Evolutionary conservation across 1,140 invertebrate genomes (phyloP), one percentile per base, ranked within the genome.

Genomic region (Cryptotermes secundus): DNA sequence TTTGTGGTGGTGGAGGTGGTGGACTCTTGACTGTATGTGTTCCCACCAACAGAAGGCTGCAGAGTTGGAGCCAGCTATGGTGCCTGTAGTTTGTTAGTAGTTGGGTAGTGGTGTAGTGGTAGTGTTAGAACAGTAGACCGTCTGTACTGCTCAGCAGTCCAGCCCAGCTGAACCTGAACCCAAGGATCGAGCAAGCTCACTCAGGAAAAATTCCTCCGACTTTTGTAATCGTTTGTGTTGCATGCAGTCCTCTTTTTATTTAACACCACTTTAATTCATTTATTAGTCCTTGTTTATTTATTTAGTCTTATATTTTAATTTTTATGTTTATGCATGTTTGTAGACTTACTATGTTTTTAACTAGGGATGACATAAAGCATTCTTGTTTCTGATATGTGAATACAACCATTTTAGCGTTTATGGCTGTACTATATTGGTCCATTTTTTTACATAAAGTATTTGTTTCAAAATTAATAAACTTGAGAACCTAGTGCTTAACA

Each of bases 21-120:
- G 31, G 59, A 72, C 59, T 72, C 59, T 72, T 72, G 59, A 72
- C 26, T 72, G 4, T 72, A 72, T 72, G 59, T 72, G 59, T 72
- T 72, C 59, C 59, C 59, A 72, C 26, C 31, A 72, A 72, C 59
- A 72, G 59, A 72, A n/a, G 59, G 59, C 26, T 72, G 59, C 59
- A 31, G 59, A 72, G 59, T 31, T 72, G 59, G 59, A 72, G 26
- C 59, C 59, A 72, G 59, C 59, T 72, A 72, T 26, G 59, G 59
- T 72, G 59, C 59, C 59, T 72, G 59, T 72, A 72, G 59, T 72
- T 72, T 72, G 59, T 72, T 26, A 72, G 59, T 72, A 72, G 59
- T 72, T 72, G 59, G 59, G 59, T 72, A 72, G 59, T 72, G 59
- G 59, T 31, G 26, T 72, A 72, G 59, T 72, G 26, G 59, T 72